Percentiles rank a stretch among this genome's conserved stretches.
Evolutionary conservation across 2,888 invertebrate genomes (phyloP).

Genomic region (Ernsta delagoae): DNA sequence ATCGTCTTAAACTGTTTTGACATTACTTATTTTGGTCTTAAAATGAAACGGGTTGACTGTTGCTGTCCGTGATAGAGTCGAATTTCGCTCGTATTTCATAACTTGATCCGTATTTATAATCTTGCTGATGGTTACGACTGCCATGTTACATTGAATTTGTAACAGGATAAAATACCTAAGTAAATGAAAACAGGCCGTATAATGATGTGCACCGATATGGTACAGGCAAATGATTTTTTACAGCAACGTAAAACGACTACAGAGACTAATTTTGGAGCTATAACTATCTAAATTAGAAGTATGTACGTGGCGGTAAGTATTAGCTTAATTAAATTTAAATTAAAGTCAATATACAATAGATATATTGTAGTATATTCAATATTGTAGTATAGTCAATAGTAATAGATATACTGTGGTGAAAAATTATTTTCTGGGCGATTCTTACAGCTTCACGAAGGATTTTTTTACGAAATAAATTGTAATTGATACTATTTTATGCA

Average conservation of each 20-base stretch:
- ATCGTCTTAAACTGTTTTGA: constrained; percentile 50
- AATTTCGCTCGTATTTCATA: constrained; percentile 35
- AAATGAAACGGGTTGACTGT: constrained; percentile 10
- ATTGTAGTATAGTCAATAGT: too few species aligned
- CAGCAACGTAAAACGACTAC: too few species aligned
- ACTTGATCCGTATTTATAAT: not conserved
- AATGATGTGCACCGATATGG: not conserved
- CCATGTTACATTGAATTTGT: not conserved
- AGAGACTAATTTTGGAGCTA: too few species aligned
- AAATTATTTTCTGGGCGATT: not conserved
- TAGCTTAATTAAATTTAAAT: too few species aligned
- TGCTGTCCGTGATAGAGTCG: constrained; percentile 34
- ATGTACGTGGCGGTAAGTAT: too few species aligned
- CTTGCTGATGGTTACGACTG: not conserved
- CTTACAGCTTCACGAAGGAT: not conserved
- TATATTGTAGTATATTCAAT: too few species aligned
- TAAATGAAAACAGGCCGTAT: not conserved
- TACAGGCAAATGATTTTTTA: not conserved
- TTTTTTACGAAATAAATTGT: not conserved
- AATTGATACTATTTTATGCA: constrained; percentile 26
- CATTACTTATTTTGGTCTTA: constrained; percentile 33
- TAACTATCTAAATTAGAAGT: too few species aligned
- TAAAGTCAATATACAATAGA: too few species aligned
- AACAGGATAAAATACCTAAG: not conserved
- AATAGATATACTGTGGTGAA: too few species aligned